A percentile compares a stretch with the other conserved stretches of the same genome.
These are phyloP conservation scores for Eurystomus gularis DNA, from an alignment of 2,113 vertebrate genomes.

Conservation along the genomic window DNA sequence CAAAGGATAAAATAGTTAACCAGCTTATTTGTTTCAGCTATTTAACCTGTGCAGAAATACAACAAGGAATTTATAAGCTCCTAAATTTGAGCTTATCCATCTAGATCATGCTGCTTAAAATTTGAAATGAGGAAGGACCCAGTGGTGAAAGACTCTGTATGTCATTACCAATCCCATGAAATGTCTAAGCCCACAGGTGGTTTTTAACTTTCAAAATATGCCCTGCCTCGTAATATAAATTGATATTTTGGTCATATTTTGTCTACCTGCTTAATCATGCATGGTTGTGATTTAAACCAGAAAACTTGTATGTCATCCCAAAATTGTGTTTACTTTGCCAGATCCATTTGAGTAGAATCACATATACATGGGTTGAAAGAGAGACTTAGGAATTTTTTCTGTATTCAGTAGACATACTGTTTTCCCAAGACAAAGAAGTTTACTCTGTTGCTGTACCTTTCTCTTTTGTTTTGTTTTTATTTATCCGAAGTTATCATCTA, in stretches of 20 bases:
- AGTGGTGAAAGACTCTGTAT: slow-evolving; percentile 54
- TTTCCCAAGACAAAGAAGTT: background rate
- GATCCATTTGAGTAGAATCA: background rate
- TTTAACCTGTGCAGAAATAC: background rate
- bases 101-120: background rate
- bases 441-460: background rate
- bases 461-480: background rate
- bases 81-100: background rate
- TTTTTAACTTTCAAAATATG: background rate
- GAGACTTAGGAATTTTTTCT: background rate
- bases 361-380: background rate
- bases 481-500: background rate
- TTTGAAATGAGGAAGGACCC: background rate
- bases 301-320: background rate
- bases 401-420: background rate
- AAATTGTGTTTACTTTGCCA: background rate
- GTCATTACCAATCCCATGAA: slow-evolving; percentile 42
- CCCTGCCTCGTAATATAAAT: background rate
- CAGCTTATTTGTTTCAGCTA: background rate
- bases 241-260: background rate
- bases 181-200: background rate
- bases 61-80: background rate
- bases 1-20: background rate
- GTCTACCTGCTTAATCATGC: background rate
- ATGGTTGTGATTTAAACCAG: background rate